Evolutionary conservation across 1,140 invertebrate species (phyloP), one percentile per base, ranked within the genome.

Genomic region (Centruroides sculpturatus): DNA sequence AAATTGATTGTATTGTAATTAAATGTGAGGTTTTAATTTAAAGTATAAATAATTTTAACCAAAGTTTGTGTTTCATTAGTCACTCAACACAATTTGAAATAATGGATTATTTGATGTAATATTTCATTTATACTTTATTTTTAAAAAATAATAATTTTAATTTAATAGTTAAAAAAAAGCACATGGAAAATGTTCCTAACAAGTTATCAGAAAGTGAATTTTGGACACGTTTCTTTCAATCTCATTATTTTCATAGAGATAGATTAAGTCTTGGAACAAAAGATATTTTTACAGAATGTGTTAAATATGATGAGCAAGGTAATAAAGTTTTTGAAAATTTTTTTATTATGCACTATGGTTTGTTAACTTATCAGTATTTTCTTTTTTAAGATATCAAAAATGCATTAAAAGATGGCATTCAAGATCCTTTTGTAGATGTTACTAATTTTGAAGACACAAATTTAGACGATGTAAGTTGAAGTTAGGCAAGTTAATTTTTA

Each of bases 171-270:
- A 89, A 92, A 71, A 86, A 86, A 77, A 99, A 98, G 80, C 93
- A 99, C 77, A 76, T 85, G 63, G 94, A 99, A 76, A 86, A 92
- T 77, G 96, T 99, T 48, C 97, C 96, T 54, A 81, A 86, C 64
- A 91, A 94, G 78, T 83, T 99, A 82, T 83, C 86, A 0, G 97
- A 99, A 76, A 81, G 87, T 3, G 92, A 98, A 71, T 99, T 99
- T 78, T 99, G 97, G 97, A 95, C 91, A 10, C 90, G 95, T 69
- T 99, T 99, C 76, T 99, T 99, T 78, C 95, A 99, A 72, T 98
- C 94, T 23, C 95, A 99, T 79, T 99, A 99, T 78, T 99, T 98
- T 82, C 94, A 99, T 78, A 83, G 92, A 64, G 96, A 99, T 78
- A 83, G 94, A 57, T 87, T 92, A 41, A 84, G 86, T 65, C 80